Evolutionary conservation across 1,140 invertebrate genomes (phyloP).

Genomic region (Pygmarrhopalites habei): DNA sequence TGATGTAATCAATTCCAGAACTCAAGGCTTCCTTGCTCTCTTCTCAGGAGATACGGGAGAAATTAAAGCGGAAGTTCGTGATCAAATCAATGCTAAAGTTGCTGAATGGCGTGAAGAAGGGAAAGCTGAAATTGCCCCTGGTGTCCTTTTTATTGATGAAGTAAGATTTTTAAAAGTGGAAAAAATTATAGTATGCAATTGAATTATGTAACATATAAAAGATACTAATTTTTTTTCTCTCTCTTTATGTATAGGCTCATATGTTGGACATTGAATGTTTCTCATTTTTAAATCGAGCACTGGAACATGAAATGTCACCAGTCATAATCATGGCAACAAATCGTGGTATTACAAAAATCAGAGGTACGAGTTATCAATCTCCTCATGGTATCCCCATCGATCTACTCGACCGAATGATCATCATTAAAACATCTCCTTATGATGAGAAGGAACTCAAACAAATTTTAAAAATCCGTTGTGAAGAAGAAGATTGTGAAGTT

Average conservation of each 20-base stretch:
- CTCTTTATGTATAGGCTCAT: conserved; percentile 66
- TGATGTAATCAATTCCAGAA: conserved; percentile 95
- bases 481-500: conserved; percentile 97
- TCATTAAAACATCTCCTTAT: conserved; percentile 85
- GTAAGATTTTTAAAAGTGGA: conserved; percentile 44
- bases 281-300: conserved; percentile 90
- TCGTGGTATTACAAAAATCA: conserved; percentile 88
- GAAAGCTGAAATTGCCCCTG: conserved; percentile 96
- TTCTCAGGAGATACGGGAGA: conserved; percentile 99
- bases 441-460: conserved; percentile 80
- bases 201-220: not conserved
- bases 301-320: conserved; percentile 95
- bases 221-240: conserved; percentile 38
- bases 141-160: conserved; percentile 87
- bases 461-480: conserved; percentile 77
- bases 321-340: conserved; percentile 99
- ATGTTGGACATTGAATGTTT: conserved; percentile 99
- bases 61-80: conserved; percentile 94
- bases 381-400: conserved; percentile 97
- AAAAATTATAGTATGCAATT: too few relatives aligned
- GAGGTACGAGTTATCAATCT: conserved; percentile 66
- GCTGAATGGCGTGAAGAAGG: conserved; percentile 98
- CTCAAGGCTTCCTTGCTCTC: conserved; percentile 92
- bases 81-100: conserved; percentile 97
- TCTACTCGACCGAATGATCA: conserved; percentile 90